phyloP scores from a whole-genome alignment of 2,797 vertebrate species.

The Sciaenops ocellatus region DNA sequence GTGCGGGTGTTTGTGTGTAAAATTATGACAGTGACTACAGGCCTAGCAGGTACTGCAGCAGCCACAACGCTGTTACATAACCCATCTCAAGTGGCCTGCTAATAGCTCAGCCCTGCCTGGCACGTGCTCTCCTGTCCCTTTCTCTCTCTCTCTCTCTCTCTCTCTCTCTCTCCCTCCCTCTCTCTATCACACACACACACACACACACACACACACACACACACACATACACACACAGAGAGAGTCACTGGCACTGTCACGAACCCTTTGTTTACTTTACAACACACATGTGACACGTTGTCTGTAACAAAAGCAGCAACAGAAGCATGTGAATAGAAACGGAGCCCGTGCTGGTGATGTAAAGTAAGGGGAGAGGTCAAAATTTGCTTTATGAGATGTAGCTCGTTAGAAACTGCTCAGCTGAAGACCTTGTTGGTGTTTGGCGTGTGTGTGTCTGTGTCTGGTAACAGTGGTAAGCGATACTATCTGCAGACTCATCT shows the following conservation, averaged over 20 bases:
- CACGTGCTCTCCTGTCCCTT: slow-evolving; percentile 80
- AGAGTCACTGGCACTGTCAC: slow-evolving; percentile 61
- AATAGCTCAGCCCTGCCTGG: slow-evolving; percentile 85
- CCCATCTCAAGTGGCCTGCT: slow-evolving; percentile 85
- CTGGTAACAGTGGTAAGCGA: slow-evolving; percentile 1
- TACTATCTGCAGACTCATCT: background rate
- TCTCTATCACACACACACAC: background rate
- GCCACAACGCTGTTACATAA: slow-evolving; percentile 86
- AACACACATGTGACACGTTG: slow-evolving; percentile 66
- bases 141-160: slow-evolving; percentile 41
- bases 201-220: slow-evolving; percentile 17
- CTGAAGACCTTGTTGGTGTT: background rate
- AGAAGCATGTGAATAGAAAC: slow-evolving; percentile 6
- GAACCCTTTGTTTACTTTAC: slow-evolving; percentile 72
- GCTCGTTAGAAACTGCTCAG: slow-evolving; percentile 1
- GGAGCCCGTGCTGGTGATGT: slow-evolving; percentile 47
- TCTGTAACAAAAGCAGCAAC: slow-evolving; percentile 42
- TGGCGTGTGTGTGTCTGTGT: background rate
- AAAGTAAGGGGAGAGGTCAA: slow-evolving; percentile 51
- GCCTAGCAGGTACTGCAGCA: slow-evolving; percentile 82
- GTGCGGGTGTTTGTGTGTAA: slow-evolving; percentile 73
- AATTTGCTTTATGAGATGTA: slow-evolving; percentile 10
- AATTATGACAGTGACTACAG: slow-evolving; percentile 74
- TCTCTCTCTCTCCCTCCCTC: slow-evolving; percentile 30
- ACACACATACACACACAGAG: slow-evolving; percentile 25